Conservation (phyloP, 1,140 invertebrate genomes). For the Diabrotica virgifera region DNA sequence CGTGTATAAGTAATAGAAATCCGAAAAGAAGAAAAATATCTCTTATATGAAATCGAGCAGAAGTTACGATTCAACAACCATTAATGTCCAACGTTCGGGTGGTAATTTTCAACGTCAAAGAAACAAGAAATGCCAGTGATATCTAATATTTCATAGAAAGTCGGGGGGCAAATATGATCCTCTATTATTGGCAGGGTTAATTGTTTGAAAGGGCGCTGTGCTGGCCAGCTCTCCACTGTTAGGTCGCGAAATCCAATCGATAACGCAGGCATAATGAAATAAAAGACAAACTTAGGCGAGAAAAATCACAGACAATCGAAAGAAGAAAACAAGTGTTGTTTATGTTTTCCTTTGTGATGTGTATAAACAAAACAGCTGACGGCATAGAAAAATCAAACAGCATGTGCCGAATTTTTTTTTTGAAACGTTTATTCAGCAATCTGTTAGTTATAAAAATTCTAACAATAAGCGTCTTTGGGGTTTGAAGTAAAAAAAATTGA, state of each 20-base stretch:
- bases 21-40: not conserved
- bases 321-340: no score
- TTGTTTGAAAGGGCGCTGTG: conserved; percentile 35
- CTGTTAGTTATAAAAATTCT: no score
- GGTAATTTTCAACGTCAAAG: conserved; percentile 22
- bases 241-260: conserved; percentile 35
- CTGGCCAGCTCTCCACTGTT: conserved; percentile 13
- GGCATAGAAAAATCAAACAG: no score
- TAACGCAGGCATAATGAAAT: conserved; percentile 45
- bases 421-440: no score
- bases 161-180: conserved; percentile 34
- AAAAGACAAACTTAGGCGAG: conserved; percentile 37
- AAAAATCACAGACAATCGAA: not conserved
- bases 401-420: no score
- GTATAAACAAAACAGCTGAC: no score
- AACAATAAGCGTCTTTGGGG: no score
- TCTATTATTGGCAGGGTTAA: conserved; percentile 38
- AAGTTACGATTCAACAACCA: conserved; percentile 16
- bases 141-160: conserved; percentile 29
- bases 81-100: conserved; percentile 16
- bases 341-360: no score
- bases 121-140: conserved; percentile 20
- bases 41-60: conserved; percentile 16
- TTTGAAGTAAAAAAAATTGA: no score
- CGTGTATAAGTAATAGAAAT: not conserved